Base-by-base conservation (phyloP, 37 sponge, comb jelly and placozoan genomes). In the Halichondria panicea region DNA sequence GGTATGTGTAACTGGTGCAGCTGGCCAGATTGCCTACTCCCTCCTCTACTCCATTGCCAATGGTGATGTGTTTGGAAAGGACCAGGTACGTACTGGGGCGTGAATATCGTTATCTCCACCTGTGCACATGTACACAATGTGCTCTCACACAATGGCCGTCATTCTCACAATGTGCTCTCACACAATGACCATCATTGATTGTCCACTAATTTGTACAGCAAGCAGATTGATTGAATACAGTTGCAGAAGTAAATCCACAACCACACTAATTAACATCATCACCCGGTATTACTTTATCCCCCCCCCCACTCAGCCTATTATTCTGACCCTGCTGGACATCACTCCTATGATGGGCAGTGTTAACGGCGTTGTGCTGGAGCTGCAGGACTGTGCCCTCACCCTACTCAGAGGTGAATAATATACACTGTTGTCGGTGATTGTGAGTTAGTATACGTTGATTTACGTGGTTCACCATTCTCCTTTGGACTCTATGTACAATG, bases 1-100 rank as follows among this genome's bases (percentile, higher is more conserved):
- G 57, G 87, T 98, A n/a, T 98, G 99, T 65, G 74, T 98, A 28
- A 98, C 99, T 15, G 99, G 99, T 30, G 99, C 96, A 32, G 99
- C 96, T 31, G 99, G 99, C 11, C 99, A 98, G 78, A 98, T 98
- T 27, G 96, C 89, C 40, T 98, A 98, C 73, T 93, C 99, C 32
- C 90, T 98, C 36, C 87, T 98, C 43, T 93, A 91, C 70, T 61
- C 83, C 24, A 55, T 98, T 30, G 94, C 84, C 31, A 76, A 76
- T 39, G 99, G 99, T 52, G 92, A 96, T 45, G 94, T 98, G 41
- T 98, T 98, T 77, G 99, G 99, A 22, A 56, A 55, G 37, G 83
- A 96, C 35, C 99, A 91, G 88, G 95, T 90, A 38, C 50, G 46
- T 3, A 25, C 25, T 7, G 25, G n/a, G 8, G 27, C n/a, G 12